Evolutionary conservation across 2,113 vertebrate species (phyloP).

Genomic region (human): GRCh38 chr7:20576501-20577000

Average conservation of each 20-base stretch:
- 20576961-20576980: not conserved
- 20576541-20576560: not conserved
- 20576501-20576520: constrained; percentile 36
- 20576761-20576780: not conserved
- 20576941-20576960: not conserved
- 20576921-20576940: not conserved
- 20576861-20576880: not conserved
- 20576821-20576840: not conserved
- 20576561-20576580: not conserved
- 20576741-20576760: not conserved
- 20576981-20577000: not conserved
- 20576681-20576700: not conserved
- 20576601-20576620: not conserved
- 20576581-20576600: not conserved
- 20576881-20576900: not conserved
- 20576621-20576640: not conserved
- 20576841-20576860: not conserved
- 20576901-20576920: not conserved
- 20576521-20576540: not conserved
- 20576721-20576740: not conserved
- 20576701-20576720: not conserved
- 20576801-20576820: not conserved
- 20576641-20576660: not conserved
- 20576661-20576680: not conserved
- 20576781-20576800: not conserved